Evolutionary conservation across 2,797 vertebrate species (phyloP).

Genomic region (Xyrichtys novacula): DNA sequence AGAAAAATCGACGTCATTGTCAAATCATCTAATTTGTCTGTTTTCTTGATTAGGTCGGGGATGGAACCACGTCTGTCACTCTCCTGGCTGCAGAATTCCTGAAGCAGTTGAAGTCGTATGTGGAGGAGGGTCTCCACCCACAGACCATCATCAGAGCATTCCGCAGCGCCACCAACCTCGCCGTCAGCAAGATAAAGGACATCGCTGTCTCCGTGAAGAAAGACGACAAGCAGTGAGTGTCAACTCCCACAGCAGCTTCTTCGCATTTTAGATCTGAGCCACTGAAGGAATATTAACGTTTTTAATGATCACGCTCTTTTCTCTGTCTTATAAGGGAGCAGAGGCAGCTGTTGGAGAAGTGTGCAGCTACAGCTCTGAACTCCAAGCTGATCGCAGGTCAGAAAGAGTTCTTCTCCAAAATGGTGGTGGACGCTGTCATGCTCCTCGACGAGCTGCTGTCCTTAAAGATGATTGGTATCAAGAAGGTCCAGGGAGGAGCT

Average conservation of each 20-base stretch:
- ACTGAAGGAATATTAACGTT: neutral
- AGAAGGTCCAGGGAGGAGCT: conserved; percentile 97
- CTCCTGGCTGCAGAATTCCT: conserved; percentile 96
- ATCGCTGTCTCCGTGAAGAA: conserved; percentile 94
- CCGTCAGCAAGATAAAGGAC: conserved; percentile 92
- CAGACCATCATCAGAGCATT: conserved; percentile 98
- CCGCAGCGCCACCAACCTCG: conserved; percentile 92
- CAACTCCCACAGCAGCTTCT: neutral
- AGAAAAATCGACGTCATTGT: too few relatives aligned
- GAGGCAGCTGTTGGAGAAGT: conserved; percentile 92
- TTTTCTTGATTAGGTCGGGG: conserved; percentile 88
- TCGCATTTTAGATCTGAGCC: neutral
- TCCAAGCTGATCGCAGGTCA: conserved; percentile 97
- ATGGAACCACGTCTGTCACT: conserved; percentile 97
- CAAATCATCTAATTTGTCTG: neutral
- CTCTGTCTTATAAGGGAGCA: conserved; percentile 81
- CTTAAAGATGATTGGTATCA: conserved; percentile 98
- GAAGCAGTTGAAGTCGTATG: conserved; percentile 95
- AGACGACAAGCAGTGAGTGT: conserved; percentile 92
- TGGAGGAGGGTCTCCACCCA: conserved; percentile 96
- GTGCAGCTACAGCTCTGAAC: conserved; percentile 95
- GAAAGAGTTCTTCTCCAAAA: conserved; percentile 94
- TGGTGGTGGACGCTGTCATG: conserved; percentile 97
- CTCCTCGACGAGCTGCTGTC: conserved; percentile 94
- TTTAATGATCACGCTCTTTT: too few relatives aligned